Evolutionary conservation across 2,113 vertebrate species (phyloP), one percentile per base, ranked within the genome.

Genomic region (Mystacornis crossleyi): DNA sequence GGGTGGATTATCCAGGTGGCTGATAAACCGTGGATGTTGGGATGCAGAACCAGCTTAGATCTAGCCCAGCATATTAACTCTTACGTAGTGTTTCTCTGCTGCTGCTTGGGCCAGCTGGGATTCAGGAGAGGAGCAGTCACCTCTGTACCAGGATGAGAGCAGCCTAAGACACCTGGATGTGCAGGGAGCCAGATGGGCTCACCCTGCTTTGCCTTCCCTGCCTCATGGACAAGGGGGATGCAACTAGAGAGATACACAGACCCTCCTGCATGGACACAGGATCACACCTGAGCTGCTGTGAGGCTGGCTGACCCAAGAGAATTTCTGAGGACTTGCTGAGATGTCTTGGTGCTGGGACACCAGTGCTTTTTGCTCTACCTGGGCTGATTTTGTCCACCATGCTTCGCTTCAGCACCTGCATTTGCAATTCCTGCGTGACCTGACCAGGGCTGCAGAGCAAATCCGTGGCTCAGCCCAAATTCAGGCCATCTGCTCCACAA

Each of bases 1-100:
- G 54, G 58, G 86, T 58, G 67, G 50, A 90, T 94, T 93, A 80
- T 81, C 58, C 88, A 93, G 58, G 71, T 73, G 67, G 54, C 82
- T 95, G 92, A 62, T 90, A 88, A 96, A 50, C 45, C 20, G 9
- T 8, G 50, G 36, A 34, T 51, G 42, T 8, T 54, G 45, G 72
- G 54, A 70, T 83, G 58, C 54, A 70, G 75, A 83, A 47, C 38
- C 86, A 70, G 50, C 67, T 90, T 26, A 28, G n/a, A 86, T 50
- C 28, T 19, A 73, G n/a, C 48, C 85, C 72, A 90, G 57, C 16
- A 42, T 79, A 25, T 72, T 72, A 69, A 71, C 65, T 57, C 61
- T 55, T 54, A 13, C 0, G 1, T 6, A 8, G 86, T 8, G 7
- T 50, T 83, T 40, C 34, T 77, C 24, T 65, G 50, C 50, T 69